phyloP scores from a whole-genome alignment of 2,797 vertebrate genomes.

The Myripristis jacobus region DNA sequence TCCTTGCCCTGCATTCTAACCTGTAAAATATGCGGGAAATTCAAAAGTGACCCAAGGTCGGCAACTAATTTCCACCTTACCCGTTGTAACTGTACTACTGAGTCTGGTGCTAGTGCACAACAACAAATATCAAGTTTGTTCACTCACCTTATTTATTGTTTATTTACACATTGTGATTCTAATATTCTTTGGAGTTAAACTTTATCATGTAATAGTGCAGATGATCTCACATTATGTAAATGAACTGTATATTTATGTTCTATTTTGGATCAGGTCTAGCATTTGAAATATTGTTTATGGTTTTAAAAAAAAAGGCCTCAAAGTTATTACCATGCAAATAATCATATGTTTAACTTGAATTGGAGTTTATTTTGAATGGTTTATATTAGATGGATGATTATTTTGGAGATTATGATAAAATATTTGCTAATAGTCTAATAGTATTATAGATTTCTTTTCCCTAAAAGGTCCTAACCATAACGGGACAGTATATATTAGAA shows the following conservation, averaged over 20 bases:
- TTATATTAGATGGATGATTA: constrained; percentile 63
- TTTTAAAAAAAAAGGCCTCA: constrained; percentile 43
- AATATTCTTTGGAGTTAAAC: constrained; percentile 67
- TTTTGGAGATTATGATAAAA: constrained; percentile 62
- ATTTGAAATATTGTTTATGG: constrained; percentile 65
- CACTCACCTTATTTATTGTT: constrained; percentile 76
- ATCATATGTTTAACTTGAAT: constrained; percentile 65
- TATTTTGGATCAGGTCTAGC: constrained; percentile 64
- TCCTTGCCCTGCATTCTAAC: constrained; percentile 23
- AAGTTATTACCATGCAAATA: constrained; percentile 51
- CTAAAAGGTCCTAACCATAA: constrained; percentile 31
- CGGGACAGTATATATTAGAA: constrained; percentile 63
- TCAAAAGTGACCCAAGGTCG: constrained; percentile 20
- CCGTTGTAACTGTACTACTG: constrained; percentile 82
- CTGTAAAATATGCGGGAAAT: constrained; percentile 19
- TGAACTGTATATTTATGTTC: constrained; percentile 78
- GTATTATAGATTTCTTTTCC: constrained; percentile 57
- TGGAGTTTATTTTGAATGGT: constrained; percentile 75
- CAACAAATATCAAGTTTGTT: constrained; percentile 64
- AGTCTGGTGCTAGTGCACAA: constrained; percentile 70
- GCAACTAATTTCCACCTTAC: constrained; percentile 41
- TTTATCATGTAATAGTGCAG: constrained; percentile 54
- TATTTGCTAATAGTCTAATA: constrained; percentile 57
- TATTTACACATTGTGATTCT: constrained; percentile 71
- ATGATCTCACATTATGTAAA: constrained; percentile 70